phyloP scores from a whole-genome alignment of 2,797 vertebrate genomes.

The Platalea minor region DNA sequence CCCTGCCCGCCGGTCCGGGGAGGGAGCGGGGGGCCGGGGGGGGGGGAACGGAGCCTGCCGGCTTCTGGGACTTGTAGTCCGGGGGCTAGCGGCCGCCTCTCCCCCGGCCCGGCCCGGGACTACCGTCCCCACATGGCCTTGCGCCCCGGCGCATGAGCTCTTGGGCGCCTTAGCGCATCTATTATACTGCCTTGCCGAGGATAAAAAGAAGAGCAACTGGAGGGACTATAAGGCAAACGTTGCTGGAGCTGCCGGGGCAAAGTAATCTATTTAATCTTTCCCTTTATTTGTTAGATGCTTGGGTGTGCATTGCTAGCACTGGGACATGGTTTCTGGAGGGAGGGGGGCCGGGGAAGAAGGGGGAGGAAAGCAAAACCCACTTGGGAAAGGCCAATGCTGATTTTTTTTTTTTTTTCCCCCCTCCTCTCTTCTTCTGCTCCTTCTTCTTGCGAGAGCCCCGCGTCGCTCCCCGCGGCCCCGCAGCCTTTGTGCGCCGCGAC shows the following conservation, averaged over 20 bases:
- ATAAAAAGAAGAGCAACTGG: slow-evolving; percentile 82
- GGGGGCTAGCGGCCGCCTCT: neutral
- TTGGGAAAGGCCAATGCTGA: slow-evolving; percentile 41
- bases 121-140: slow-evolving; percentile 79
- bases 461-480: slow-evolving; percentile 47
- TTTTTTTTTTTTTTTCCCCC: neutral
- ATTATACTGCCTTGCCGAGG: slow-evolving; percentile 92
- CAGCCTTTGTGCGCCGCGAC: slow-evolving; percentile 84
- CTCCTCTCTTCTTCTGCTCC: neutral
- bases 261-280: slow-evolving; percentile 82
- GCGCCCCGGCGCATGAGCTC: slow-evolving; percentile 82
- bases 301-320: slow-evolving; percentile 27
- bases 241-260: slow-evolving; percentile 76
- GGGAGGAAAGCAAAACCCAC: slow-evolving; percentile 32
- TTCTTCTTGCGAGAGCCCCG: slow-evolving; percentile 29
- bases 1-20: slow-evolving; percentile 22
- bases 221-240: slow-evolving; percentile 81
- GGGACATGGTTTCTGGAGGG: slow-evolving; percentile 56
- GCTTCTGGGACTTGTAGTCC: slow-evolving; percentile 74
- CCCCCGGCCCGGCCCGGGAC: slow-evolving; percentile 53
- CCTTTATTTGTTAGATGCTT: slow-evolving; percentile 47
- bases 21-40: neutral
- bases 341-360: neutral
- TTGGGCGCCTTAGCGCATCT: slow-evolving; percentile 85
- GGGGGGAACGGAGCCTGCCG: neutral